These are phyloP conservation scores for Lithophane socia DNA, from an alignment of 2,888 invertebrate genomes.

Conservation along the genomic window DNA sequence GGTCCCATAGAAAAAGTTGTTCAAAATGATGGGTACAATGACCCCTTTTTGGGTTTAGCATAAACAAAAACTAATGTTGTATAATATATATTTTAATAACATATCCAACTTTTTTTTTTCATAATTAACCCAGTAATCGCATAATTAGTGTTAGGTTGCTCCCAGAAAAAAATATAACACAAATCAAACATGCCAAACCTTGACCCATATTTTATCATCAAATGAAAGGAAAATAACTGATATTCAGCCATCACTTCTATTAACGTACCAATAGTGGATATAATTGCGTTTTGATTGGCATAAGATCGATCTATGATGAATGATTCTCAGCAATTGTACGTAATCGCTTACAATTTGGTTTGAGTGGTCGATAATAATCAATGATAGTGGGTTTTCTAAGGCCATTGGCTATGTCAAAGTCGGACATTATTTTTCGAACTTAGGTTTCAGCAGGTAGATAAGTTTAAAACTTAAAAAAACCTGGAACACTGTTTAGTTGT, in stretches of 20 bases:
- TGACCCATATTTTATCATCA: slow-evolving; percentile 30
- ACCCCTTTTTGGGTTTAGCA: no score
- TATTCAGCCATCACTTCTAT: slow-evolving; percentile 20
- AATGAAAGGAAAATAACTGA: slow-evolving; percentile 19
- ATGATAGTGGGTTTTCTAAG: slow-evolving; percentile 3
- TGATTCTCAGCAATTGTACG: slow-evolving; percentile 39
- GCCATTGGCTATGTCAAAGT: background rate
- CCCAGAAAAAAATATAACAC: slow-evolving; percentile 8
- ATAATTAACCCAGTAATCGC: background rate
- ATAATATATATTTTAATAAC: background rate
- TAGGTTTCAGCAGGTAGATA: background rate
- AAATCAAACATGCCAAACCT: slow-evolving; percentile 15
- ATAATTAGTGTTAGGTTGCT: background rate
- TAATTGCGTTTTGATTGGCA: slow-evolving; percentile 54
- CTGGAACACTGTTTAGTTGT: background rate
- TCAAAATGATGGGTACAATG: no score
- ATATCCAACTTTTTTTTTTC: background rate
- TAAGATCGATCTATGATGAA: slow-evolving; percentile 43
- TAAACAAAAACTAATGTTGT: no score
- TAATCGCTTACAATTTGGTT: slow-evolving; percentile 43
- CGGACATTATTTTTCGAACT: background rate
- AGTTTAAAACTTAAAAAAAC: background rate
- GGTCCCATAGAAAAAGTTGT: no score
- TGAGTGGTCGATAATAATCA: slow-evolving; percentile 36
- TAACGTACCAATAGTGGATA: slow-evolving; percentile 25